Percentiles rank a stretch among this genome's conserved stretches.
These are phyloP conservation scores for Lepidurus apus DNA, from an alignment of 1,140 invertebrate species.

Conservation along the genomic window DNA sequence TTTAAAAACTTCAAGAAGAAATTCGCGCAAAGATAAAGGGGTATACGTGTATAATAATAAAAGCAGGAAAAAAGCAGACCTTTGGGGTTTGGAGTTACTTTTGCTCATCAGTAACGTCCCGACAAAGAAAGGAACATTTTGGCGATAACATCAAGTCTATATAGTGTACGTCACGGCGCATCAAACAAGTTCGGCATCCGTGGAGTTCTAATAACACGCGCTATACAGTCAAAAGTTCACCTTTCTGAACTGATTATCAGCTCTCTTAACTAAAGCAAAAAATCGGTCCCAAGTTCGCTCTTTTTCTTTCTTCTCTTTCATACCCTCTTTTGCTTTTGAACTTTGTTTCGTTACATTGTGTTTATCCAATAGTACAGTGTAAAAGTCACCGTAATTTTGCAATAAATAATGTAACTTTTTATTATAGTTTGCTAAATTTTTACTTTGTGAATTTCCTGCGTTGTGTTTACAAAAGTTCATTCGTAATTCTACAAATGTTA, in stretches of 20 bases:
- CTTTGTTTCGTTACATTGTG: neutral
- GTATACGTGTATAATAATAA: neutral
- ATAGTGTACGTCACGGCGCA: constrained; percentile 11
- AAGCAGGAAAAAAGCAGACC: neutral
- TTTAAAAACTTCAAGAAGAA: neutral
- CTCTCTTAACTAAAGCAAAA: neutral
- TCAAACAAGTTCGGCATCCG: constrained; percentile 18
- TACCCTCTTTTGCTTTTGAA: neutral
- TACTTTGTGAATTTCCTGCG: too few species aligned
- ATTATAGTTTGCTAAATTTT: too few species aligned
- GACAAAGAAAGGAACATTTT: neutral
- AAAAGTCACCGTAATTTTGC: too few species aligned
- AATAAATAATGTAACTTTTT: too few species aligned
- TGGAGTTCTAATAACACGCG: neutral
- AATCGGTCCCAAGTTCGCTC: neutral
- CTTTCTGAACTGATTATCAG: constrained; percentile 7
- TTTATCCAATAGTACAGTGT: too few species aligned
- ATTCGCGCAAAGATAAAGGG: neutral
- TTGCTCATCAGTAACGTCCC: neutral
- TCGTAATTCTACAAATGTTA: too few species aligned
- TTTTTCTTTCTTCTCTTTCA: neutral
- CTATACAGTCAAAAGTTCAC: neutral
- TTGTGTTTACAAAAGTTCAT: too few species aligned
- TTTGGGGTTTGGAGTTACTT: neutral
- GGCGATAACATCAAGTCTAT: neutral